Evolutionary conservation across 2,113 vertebrate genomes (phyloP), one percentile per base, ranked within the genome.

Genomic region (Sturnira hondurensis): DNA sequence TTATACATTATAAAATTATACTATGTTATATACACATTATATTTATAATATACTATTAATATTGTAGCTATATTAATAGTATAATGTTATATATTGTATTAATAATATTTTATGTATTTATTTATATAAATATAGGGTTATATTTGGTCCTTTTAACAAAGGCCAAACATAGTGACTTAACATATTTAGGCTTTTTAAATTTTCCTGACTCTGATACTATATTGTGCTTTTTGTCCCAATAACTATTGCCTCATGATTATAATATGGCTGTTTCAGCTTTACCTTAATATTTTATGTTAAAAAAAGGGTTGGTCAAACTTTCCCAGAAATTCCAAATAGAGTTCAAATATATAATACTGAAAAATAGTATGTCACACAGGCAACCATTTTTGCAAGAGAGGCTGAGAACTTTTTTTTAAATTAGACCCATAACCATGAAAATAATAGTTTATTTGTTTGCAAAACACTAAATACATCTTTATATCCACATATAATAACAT

Each of bases 391-490:
- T 73, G 28, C 26, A 91, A 93, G 19, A 6, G 6, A 54, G n/a
- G 4, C 4, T 52, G 16, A 38, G 45, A n/a, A 80, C 26, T 85
- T 56, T 74, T 12, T 76, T 65, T 61, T 94, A 78, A 26, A 80
- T 74, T 61, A 52, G 16, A 88, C 1, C 9, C 58, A 70, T 16
- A 88, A 36, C 13, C 4, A 94, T 3, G 3, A 6, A 16, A 76
- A 45, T 47, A 33, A 24, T 58, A 33, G 16, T 28, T 43, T 41
- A 33, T 33, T 65, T 65, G 74, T 43, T 41, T 99, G 98, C 98
- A 98, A 99, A 99, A 98, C 98, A 98, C 98, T 98, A 98, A 98
- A 98, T 98, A 98, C 98, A 97, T 99, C 99, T 99, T 99, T 98
- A 99, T 98, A 99, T 97, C 98, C 98, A 98, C 97, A 98, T 97